Evolutionary conservation across 2,888 invertebrate genomes (phyloP), one percentile per base, ranked within the genome.

Genomic region (Leptinotarsa juncta): DNA sequence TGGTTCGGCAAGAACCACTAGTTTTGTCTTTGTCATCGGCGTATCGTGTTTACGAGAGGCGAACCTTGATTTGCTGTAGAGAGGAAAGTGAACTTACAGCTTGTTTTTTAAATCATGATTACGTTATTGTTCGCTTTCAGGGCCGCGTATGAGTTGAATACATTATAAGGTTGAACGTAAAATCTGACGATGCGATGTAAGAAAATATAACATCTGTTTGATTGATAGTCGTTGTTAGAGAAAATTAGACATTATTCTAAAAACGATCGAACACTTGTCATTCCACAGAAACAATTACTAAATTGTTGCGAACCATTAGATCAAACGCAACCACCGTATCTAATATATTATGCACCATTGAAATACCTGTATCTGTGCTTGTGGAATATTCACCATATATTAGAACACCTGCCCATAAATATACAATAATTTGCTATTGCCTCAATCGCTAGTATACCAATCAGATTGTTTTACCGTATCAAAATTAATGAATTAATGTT

Each of bases 371-470:
- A 72, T 70, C 18, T 65, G 73, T 67, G 75, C 70, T 65, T 57
- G 53, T 70, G 67, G 73, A 77, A 75, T 71, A 73, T 72, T 78
- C 75, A 77, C 67, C 78, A 77, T 78, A 78, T 71, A 77, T 76
- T 78, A 77, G 75, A 78, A 78, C 77, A 78, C 77, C 78, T 78
- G 78, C 74, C 75, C 67, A 74, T 76, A 74, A 77, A 73, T 74
- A 76, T 53, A 71, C 71, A 62, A 76, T 76, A 72, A 74, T 72
- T 74, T 70, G 65, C 66, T 77, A 69, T 73, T 67, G 71, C 70
- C 51, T 70, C 42, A 55, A 67, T 70, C 42, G 15, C 60, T 65
- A 62, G 5, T 20, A 50, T 18, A 53, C 62, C 42, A 57, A 74
- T 71, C 42, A 60, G 65, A 71, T 74, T 71, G 68, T 74, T 67